Evolutionary conservation across 2,888 invertebrate species (phyloP).

Genomic region (Epirrita christyi): DNA sequence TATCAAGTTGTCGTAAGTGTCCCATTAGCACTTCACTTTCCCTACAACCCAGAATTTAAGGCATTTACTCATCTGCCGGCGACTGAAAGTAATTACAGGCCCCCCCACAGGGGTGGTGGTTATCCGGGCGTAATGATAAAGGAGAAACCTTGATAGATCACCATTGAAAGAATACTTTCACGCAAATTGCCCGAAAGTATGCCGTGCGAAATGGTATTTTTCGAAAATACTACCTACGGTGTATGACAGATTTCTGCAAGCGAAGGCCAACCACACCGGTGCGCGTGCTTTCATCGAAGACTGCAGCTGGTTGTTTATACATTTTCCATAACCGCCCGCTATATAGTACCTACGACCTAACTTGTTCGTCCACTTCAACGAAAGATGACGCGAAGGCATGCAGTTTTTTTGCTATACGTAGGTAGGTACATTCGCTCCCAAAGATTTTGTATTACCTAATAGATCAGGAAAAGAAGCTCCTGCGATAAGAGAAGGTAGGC

Average conservation of each 20-base stretch:
- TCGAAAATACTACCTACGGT: constrained; percentile 62
- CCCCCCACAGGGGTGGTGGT: constrained; percentile 62
- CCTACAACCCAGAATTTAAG: constrained; percentile 77
- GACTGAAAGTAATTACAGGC: constrained; percentile 73
- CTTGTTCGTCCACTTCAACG: constrained; percentile 53
- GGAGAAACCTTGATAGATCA: constrained; percentile 79
- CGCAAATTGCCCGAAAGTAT: constrained; percentile 80
- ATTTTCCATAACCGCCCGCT: constrained; percentile 51
- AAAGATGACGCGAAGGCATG: background rate
- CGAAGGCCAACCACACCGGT: constrained; percentile 58
- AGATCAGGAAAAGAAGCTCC: too few relatives aligned
- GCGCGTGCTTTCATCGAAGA: constrained; percentile 61
- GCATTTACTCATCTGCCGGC: constrained; percentile 82
- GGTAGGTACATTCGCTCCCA: too few relatives aligned
- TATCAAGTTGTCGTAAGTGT: constrained; percentile 69
- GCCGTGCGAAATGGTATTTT: constrained; percentile 72
- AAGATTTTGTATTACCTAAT: too few relatives aligned
- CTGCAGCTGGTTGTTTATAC: constrained; percentile 56
- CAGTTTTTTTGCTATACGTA: background rate
- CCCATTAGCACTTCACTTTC: constrained; percentile 81
- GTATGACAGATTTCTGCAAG: constrained; percentile 52
- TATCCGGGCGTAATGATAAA: constrained; percentile 61
- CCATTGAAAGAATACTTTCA: constrained; percentile 79
- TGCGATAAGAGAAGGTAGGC: too few relatives aligned
- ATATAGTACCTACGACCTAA: constrained; percentile 49